These are phyloP conservation scores for Collichthys lucidus DNA, from an alignment of 2,113 vertebrate species.

Conservation along the genomic window DNA sequence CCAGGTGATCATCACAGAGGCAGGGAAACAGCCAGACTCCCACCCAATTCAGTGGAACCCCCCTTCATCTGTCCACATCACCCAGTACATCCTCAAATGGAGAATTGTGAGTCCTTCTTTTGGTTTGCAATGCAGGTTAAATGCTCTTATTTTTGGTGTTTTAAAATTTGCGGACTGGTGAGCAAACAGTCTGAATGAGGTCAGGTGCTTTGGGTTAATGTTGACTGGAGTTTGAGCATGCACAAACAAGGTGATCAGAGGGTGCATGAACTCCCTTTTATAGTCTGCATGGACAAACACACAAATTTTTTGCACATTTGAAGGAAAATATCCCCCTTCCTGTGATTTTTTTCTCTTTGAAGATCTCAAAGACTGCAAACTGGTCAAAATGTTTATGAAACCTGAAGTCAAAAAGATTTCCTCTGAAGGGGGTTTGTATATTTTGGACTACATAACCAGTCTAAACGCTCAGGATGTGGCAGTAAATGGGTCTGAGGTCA, in stretches of 20 bases:
- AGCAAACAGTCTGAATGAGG: slow-evolving; percentile 35
- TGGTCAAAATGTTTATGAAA: slow-evolving; percentile 41
- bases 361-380: slow-evolving; percentile 30
- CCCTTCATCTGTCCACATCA: slow-evolving; percentile 89
- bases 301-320: background rate
- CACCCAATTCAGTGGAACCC: slow-evolving; percentile 97
- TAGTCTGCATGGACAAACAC: slow-evolving; percentile 32
- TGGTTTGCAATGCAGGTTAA: background rate
- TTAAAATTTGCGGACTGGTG: slow-evolving; percentile 1
- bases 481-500: background rate
- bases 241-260: slow-evolving; percentile 61
- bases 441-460: slow-evolving; percentile 49
- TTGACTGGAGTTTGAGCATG: slow-evolving; percentile 50
- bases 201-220: slow-evolving; percentile 25
- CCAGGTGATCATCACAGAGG: slow-evolving; percentile 95
- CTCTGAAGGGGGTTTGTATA: slow-evolving; percentile 44
- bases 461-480: slow-evolving; percentile 51
- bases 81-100: slow-evolving; percentile 95
- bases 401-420: slow-evolving; percentile 44
- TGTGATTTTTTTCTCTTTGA: slow-evolving; percentile 45
- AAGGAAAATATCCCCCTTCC: slow-evolving; percentile 35
- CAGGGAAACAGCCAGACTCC: slow-evolving; percentile 90
- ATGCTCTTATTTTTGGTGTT: slow-evolving; percentile 8
- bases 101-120: slow-evolving; percentile 85
- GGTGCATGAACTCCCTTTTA: slow-evolving; percentile 50